Conservation (phyloP, 2,888 invertebrate species). For the Copidosoma aretas region DNA sequence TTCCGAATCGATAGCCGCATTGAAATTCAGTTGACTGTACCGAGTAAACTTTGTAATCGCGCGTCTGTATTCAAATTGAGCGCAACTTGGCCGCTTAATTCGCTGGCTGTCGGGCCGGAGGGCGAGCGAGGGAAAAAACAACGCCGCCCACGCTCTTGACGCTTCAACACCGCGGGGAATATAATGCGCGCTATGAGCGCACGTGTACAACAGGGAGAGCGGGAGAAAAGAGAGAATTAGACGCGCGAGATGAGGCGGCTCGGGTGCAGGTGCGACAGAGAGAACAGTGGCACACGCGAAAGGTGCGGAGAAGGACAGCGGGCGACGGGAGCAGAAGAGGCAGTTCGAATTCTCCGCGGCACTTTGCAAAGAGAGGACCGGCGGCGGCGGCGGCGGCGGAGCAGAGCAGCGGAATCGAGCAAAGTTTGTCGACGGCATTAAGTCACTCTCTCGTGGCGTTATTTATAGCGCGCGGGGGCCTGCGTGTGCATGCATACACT, state of each 20-base stretch:
- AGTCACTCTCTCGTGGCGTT: constrained; percentile 55
- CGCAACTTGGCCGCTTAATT: too few species aligned
- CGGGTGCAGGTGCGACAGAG: not conserved
- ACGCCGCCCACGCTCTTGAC: not conserved
- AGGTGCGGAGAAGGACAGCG: not conserved
- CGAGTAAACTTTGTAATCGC: too few species aligned
- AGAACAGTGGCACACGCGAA: not conserved
- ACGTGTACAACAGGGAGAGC: too few species aligned
- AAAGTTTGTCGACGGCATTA: constrained; percentile 53
- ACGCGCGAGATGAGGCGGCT: not conserved
- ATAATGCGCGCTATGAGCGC: constrained; percentile 1
- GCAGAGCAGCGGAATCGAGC: constrained; percentile 42
- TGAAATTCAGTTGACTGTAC: too few species aligned
- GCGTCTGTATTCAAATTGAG: too few species aligned
- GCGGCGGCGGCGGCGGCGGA: not conserved
- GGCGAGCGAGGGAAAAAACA: too few species aligned
- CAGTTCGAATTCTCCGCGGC: too few species aligned
- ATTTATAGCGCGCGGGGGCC: constrained; percentile 51
- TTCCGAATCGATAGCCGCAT: too few species aligned
- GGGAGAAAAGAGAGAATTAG: not conserved
- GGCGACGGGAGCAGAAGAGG: constrained; percentile 24
- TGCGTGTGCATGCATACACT: constrained; percentile 7
- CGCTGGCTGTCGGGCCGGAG: too few species aligned
- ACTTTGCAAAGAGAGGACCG: constrained; percentile 21
- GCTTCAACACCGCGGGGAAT: constrained; percentile 21